Conservation (phyloP, 2,888 invertebrate species). For the Diarsia rubi region DNA sequence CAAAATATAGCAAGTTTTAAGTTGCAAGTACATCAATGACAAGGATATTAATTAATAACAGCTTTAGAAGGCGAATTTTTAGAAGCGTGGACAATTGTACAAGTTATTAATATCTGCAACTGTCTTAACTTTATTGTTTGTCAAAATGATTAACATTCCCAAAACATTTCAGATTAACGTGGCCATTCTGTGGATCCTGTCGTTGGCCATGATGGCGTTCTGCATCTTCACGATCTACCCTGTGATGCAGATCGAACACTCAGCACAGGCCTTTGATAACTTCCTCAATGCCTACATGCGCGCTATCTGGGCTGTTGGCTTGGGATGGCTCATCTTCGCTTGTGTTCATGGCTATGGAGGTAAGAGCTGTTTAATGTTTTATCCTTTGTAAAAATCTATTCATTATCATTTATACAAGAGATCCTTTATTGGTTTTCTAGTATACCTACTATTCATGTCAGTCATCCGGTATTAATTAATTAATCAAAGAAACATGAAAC, state of each 20-base stretch:
- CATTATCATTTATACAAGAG: not conserved
- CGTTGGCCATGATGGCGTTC: constrained; percentile 74
- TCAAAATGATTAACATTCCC: not conserved
- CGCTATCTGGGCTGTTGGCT: constrained; percentile 81
- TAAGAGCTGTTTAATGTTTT: constrained; percentile 59
- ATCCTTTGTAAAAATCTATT: not conserved
- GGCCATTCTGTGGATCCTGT: constrained; percentile 71
- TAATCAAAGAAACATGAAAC: not conserved
- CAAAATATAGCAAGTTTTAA: not conserved
- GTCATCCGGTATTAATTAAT: no score
- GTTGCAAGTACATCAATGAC: not conserved
- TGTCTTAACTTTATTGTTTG: not conserved
- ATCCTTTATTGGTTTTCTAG: not conserved
- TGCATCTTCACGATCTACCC: constrained; percentile 79
- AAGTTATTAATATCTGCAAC: not conserved
- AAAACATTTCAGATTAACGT: constrained; percentile 70
- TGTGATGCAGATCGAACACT: constrained; percentile 72
- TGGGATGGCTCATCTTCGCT: constrained; percentile 86
- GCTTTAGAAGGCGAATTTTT: not conserved
- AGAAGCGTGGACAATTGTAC: no score
- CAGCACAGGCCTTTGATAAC: constrained; percentile 73
- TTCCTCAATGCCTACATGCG: constrained; percentile 82
- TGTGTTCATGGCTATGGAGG: constrained; percentile 88
- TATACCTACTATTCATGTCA: no score
- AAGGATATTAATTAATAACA: not conserved